phyloP scores from a whole-genome alignment of 1,140 invertebrate genomes.

The Procambarus virginalis region DNA sequence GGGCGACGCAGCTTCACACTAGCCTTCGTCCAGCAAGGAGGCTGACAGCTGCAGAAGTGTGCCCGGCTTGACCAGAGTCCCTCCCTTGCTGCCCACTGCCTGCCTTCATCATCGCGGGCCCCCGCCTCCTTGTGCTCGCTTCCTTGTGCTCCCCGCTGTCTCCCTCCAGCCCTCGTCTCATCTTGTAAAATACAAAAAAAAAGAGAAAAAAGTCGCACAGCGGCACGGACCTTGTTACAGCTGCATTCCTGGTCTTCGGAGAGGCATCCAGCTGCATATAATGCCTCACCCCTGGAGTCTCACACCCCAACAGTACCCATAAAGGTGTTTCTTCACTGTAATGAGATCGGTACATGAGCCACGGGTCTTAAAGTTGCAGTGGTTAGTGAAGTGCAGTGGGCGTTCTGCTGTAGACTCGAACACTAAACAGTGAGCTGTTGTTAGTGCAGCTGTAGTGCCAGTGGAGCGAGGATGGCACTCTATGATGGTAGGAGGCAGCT shows the following conservation, averaged over 20 bases:
- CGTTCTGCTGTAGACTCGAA: constrained; percentile 12
- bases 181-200: background rate
- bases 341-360: background rate
- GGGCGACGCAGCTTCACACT: constrained; percentile 6
- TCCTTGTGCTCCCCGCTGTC: background rate
- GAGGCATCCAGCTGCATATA: constrained; percentile 28
- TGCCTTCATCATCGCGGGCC: constrained; percentile 7
- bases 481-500: background rate
- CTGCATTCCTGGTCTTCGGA: constrained; percentile 1
- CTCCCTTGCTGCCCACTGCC: too few relatives aligned
- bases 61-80: constrained; percentile 11
- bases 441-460: constrained; percentile 19
- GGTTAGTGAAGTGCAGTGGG: constrained; percentile 5
- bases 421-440: constrained; percentile 15
- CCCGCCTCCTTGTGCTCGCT: background rate
- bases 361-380: background rate
- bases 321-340: background rate
- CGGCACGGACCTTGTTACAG: background rate
- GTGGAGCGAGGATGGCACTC: background rate
- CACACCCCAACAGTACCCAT: background rate
- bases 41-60: background rate
- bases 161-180: background rate
- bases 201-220: constrained; percentile 17
- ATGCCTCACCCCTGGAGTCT: background rate
- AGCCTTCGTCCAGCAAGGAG: constrained; percentile 4